Base-by-base conservation (phyloP, 2,888 invertebrate genomes). In the Reticulitermes lucifugus region DNA sequence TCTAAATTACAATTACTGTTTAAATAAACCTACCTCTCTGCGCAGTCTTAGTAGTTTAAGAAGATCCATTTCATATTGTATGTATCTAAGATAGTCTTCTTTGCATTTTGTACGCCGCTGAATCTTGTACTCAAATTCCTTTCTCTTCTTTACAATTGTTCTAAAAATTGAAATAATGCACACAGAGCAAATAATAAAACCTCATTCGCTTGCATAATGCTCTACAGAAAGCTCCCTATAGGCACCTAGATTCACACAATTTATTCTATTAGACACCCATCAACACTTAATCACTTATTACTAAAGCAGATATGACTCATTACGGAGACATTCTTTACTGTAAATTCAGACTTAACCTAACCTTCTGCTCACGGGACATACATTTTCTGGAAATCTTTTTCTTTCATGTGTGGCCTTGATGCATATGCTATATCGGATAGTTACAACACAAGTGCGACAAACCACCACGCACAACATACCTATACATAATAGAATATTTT, bases 91-190 rank as follows among this genome's bases (percentile, higher is more conserved):
- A 89, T 92, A 96, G 90, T 96, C 95, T 89, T 95, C 94, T 89
- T 95, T 94, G 75, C 92, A 91, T 91, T 95, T 96, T 0, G 93
- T 92, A 88, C 92, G 91, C 29, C 95, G 92, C 88, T 95, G 94
- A 83, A 96, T 92, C 90, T 94, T 95, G 89, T 96, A 95, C 89
- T 96, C 96, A 90, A 93, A 94, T 84, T 94, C 94, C 89, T 94
- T 94, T 41, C 95, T 91, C 89, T 94, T 95, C 88, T 94, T 95
- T 77, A 94, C 91, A 88, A 96, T 95, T 87, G 92, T 92, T 88
- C 95, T 95, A 89, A 71, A 91, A 91, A 88, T 81, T 21, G 25
- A 41, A 75, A 83, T 70, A 41, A 10, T 41, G 35, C 35, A 77
- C 41, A 77, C 43, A 22, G 5, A 41, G n/a, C 35, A 41, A 14